Conservation (phyloP, 2,797 vertebrate species). For the Melanotaenia trifasciata region DNA sequence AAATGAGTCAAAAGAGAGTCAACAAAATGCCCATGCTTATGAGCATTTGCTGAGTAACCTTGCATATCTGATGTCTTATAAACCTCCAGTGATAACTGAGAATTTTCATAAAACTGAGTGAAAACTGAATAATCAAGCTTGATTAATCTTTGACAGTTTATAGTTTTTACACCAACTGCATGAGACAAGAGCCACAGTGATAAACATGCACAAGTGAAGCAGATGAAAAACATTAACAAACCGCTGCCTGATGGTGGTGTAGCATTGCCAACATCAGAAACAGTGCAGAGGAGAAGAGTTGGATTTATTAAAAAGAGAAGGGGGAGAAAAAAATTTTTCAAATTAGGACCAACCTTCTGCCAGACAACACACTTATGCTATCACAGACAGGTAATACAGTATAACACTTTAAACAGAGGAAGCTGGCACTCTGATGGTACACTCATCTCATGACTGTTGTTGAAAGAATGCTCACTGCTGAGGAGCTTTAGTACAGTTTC, state of each 20-base stretch:
- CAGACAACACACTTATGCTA: conserved; percentile 59
- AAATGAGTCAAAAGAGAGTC: conserved; percentile 26
- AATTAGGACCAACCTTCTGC: conserved; percentile 58
- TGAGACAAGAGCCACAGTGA: conserved; percentile 52
- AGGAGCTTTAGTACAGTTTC: neutral
- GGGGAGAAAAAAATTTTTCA: conserved; percentile 53
- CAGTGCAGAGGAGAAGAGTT: conserved; percentile 73
- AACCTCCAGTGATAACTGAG: neutral
- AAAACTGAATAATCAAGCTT: conserved; percentile 10
- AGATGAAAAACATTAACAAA: conserved; percentile 88
- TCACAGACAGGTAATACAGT: conserved; percentile 60
- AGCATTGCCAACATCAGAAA: conserved; percentile 85
- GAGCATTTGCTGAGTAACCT: neutral
- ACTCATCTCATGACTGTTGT: neutral
- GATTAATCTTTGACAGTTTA: conserved; percentile 47
- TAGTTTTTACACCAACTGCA: conserved; percentile 36
- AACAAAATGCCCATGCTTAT: neutral
- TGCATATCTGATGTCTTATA: neutral
- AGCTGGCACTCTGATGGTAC: conserved; percentile 14
- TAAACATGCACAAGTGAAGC: conserved; percentile 79
- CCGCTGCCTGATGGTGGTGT: conserved; percentile 91
- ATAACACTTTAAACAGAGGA: conserved; percentile 56
- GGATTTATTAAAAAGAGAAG: conserved; percentile 53
- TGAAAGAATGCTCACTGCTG: neutral
- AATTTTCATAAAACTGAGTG: neutral